Base-by-base conservation (phyloP, 2,888 invertebrate species). In the Exocentrus adspersus region DNA sequence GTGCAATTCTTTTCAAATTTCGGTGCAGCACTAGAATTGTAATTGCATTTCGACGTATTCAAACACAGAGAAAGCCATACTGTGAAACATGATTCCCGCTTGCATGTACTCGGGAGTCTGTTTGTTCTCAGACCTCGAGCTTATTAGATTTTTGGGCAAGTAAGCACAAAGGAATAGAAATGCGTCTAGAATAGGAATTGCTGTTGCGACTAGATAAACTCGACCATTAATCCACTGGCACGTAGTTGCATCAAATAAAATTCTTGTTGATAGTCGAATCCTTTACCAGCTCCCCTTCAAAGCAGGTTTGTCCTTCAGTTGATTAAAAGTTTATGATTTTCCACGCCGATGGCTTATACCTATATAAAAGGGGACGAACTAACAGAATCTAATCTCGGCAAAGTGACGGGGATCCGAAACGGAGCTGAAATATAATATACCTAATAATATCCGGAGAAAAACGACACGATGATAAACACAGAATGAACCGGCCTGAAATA, bases 1-100 rank as follows among this genome's bases (percentile, higher is more conserved):
- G 32, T 32, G n/a, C 32, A 10, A 32, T 10, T 32, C 32, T 10
- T 5, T 32, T 32, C 10, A 32, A 10, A 32, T 10, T 10, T 2
- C n/a, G 6, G n/a, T 32, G 12, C 37, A 37, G 12, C 12, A 37
- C n/a, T n/a, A 37, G 12, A 37, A n/a, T 37, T 37, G 12, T 12
- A n/a, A 37, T 37, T 37, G 12, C 37, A 12, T 37, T 37, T 37
- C 37, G 12, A 37, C n/a, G 12, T 37, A 37, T 37, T 37, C 37
- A 12, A 24, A 24, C 5, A 7, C 9, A 10, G 10, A 32, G 32
- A 7, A 37, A 12, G 12, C 2, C 37, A 37, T n/a, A 4, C 37
- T 37, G 20, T 20, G 53, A 21, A 53, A 20, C 41, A 53, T 41
- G 37, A 41, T 52, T 52, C 28, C 52, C 20, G 19, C n/a, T n/a